Base-by-base conservation (phyloP, 2,888 invertebrate genomes). In the Aphidoletes aphidimyza region DNA sequence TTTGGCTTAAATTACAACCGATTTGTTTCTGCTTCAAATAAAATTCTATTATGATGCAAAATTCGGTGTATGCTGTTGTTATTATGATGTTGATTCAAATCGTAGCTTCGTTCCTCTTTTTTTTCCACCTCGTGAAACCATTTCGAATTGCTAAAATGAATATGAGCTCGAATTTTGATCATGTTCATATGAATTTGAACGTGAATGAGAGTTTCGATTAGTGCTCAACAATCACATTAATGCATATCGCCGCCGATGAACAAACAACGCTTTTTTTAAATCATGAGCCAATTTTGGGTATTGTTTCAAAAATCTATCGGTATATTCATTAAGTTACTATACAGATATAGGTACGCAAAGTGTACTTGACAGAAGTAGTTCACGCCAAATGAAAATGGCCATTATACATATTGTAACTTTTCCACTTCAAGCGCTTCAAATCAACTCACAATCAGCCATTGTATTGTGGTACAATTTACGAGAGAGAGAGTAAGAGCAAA, bases 41-140 rank as follows among this genome's bases (percentile, higher is more conserved):
- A n/a, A n/a, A 54, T 54, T 54, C 22, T 54, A 54, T 54, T 54
- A 54, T 54, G 9, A 54, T 54, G 54, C 54, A 54, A 54, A 54
- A 54, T n/a, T 54, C 54, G n/a, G 5, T 22, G 54, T 22, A n/a
- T n/a, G 14, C 42, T 30, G 8, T 14, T 34, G 69, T 34, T 69
- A 1, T 69, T 69, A 14, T 69, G 26, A 17, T 30, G 69, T 30
- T 69, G 69, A 69, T 69, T 30, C 26, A 69, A 69, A 69, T 30
- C 5, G 5, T 39, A 11, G 39, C 39, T 11, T n/a, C 54, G 54
- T 22, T 54, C 11, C 11, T 8, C 54, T 54, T 22, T n/a, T 54
- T n/a, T 54, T 6, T 14, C 26, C 30, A n/a, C n/a, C n/a, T n/a
- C n/a, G n/a, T n/a, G n/a, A n/a, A n/a, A n/a, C 22, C 54, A 69